A percentile compares a stretch with the other conserved stretches of the same genome.
Evolutionary conservation across 2,113 vertebrate genomes (phyloP).

Genomic region (Mobula hypostoma): DNA sequence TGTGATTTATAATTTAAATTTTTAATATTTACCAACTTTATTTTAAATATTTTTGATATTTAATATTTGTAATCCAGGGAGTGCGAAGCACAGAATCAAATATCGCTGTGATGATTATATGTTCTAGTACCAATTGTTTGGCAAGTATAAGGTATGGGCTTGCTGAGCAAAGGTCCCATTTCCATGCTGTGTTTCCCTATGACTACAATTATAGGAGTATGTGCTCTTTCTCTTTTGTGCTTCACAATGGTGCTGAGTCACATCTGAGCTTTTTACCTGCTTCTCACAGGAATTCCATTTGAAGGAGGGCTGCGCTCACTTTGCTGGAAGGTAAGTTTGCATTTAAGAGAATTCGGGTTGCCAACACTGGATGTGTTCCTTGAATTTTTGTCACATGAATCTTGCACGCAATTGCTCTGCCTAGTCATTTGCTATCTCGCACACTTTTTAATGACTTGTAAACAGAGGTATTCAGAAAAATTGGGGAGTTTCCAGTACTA

Average conservation of each 20-base stretch:
- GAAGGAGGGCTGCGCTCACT: slow-evolving; percentile 88
- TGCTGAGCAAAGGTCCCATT: no score
- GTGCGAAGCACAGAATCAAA: no score
- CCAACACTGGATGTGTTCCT: neutral
- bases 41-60: no score
- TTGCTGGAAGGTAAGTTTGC: slow-evolving; percentile 87
- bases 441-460: neutral
- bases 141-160: no score
- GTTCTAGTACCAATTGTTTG: no score
- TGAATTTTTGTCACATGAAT: neutral
- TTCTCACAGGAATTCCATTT: slow-evolving; percentile 79
- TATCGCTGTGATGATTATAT: no score
- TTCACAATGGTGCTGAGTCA: neutral
- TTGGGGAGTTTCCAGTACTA: neutral
- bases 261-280: neutral
- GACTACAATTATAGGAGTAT: neutral
- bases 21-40: no score
- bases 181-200: no score
- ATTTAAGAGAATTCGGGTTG: slow-evolving; percentile 22
- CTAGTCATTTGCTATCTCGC: slow-evolving; percentile 9
- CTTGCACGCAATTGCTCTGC: neutral
- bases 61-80: no score
- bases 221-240: neutral
- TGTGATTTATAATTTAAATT: no score
- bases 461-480: neutral